Evolutionary conservation across 2,113 vertebrate genomes (phyloP).

Genomic region (Pelmatolapia mariae): DNA sequence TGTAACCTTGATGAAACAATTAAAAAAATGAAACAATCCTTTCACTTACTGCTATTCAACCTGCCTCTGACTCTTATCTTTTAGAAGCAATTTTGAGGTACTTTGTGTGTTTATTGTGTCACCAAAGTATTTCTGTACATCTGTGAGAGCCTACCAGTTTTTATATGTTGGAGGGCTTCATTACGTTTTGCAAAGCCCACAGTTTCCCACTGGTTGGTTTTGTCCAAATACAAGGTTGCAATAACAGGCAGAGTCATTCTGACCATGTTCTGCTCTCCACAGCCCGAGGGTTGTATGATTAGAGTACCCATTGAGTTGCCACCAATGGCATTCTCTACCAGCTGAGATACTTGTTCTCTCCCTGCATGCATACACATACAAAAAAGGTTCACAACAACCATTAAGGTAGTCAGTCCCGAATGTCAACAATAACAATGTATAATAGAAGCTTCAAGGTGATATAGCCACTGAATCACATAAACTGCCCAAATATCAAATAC

Average conservation of each 20-base stretch:
- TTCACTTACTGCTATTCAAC: background rate
- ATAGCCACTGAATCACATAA: background rate
- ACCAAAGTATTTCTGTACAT: background rate
- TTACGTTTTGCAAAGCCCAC: constrained; percentile 32
- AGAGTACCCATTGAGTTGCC: constrained; percentile 21
- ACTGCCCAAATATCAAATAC: accelerated
- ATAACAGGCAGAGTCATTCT: constrained; percentile 55
- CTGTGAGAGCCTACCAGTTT: constrained; percentile 31
- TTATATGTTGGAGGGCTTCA: constrained; percentile 54
- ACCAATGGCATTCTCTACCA: constrained; percentile 54
- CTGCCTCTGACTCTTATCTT: accelerated
- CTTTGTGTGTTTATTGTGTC: accelerated
- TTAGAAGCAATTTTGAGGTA: accelerated
- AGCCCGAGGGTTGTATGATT: constrained; percentile 50
- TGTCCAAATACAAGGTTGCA: constrained; percentile 67
- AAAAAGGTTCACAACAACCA: background rate
- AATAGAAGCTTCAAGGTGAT: accelerated
- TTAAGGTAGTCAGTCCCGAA: background rate
- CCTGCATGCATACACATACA: background rate
- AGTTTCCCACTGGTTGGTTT: constrained; percentile 66
- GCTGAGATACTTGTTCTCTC: background rate
- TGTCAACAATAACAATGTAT: accelerated
- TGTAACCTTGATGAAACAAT: constrained; percentile 28
- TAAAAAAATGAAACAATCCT: accelerated
- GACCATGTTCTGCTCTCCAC: constrained; percentile 72